phyloP scores from a whole-genome alignment of 2,113 vertebrate genomes.

The Chunga burmeisteri region DNA sequence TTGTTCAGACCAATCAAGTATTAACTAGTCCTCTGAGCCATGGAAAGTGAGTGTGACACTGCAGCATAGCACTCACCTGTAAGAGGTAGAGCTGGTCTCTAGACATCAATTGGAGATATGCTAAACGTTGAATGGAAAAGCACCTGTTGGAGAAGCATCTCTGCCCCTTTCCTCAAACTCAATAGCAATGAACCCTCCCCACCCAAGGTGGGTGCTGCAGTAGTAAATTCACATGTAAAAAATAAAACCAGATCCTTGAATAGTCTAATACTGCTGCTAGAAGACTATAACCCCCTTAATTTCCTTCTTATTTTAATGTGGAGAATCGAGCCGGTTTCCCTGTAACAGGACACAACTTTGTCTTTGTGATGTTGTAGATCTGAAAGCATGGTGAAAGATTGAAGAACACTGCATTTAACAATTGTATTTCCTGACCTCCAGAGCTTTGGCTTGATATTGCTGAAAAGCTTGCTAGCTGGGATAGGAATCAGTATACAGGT shows the following conservation, averaged over 20 bases:
- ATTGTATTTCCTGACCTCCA: neutral
- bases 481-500: neutral
- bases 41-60: neutral
- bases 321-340: neutral
- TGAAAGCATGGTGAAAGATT: neutral
- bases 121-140: neutral
- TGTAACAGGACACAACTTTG: rapidly evolving
- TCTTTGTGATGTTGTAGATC: neutral
- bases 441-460: neutral
- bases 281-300: neutral
- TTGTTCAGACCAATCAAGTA: neutral
- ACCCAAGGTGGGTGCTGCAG: neutral
- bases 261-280: neutral
- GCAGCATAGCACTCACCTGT: neutral
- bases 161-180: neutral
- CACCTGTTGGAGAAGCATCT: neutral
- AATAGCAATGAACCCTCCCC: neutral
- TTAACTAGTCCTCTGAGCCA: neutral
- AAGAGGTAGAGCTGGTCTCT: neutral
- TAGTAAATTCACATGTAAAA: neutral
- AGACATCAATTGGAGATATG: neutral
- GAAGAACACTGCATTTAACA: neutral
- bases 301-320: neutral
- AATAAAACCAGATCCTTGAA: neutral
- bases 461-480: neutral